Conservation (phyloP, 2,888 invertebrate genomes). For the Tetanocera ferruginea region DNA sequence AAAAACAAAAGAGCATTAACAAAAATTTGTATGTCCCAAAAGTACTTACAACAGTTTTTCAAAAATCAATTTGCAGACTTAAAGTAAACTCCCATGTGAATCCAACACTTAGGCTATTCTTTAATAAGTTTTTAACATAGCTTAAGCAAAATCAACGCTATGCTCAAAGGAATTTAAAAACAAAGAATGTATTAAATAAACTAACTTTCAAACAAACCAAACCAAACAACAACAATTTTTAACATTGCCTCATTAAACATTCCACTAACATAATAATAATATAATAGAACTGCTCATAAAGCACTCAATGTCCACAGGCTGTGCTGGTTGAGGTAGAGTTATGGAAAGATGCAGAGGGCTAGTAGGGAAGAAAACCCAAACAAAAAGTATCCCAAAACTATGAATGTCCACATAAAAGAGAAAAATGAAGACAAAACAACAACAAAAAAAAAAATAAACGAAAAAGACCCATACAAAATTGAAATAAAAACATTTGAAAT, state of each 20-base stretch:
- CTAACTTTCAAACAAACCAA: neutral
- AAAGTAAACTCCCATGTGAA: too few relatives aligned
- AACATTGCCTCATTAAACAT: slow-evolving; percentile 55
- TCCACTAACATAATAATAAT: slow-evolving; percentile 30
- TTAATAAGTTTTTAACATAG: too few relatives aligned
- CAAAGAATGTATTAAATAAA: slow-evolving; percentile 7
- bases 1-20: too few relatives aligned
- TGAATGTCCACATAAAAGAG: slow-evolving; percentile 26
- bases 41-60: too few relatives aligned
- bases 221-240: neutral
- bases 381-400: neutral
- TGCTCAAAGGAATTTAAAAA: neutral
- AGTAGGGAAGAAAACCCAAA: neutral
- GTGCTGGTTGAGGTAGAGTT: neutral
- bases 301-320: slow-evolving; percentile 11
- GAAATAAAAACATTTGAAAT: slow-evolving; percentile 53
- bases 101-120: too few relatives aligned
- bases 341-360: too few relatives aligned
- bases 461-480: slow-evolving; percentile 34
- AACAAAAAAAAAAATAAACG: slow-evolving; percentile 38
- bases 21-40: too few relatives aligned
- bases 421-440: neutral
- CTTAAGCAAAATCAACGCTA: neutral
- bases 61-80: too few relatives aligned
- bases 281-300: slow-evolving; percentile 25